phyloP scores from a whole-genome alignment of 2,113 vertebrate genomes.

The Laterallus jamaicensis region DNA sequence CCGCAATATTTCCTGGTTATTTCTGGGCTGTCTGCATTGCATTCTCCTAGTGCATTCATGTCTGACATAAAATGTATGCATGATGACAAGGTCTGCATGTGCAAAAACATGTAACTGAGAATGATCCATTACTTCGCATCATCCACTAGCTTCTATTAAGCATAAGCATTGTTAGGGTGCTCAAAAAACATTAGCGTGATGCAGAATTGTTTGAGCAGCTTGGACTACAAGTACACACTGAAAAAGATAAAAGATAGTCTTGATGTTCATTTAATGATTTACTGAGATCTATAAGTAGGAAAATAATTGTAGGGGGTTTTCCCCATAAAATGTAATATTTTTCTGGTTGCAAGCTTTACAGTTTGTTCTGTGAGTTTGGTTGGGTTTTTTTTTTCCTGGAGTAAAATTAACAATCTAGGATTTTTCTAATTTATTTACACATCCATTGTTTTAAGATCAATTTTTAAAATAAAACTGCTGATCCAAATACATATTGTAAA shows the following conservation, averaged over 20 bases:
- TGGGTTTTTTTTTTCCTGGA: background rate
- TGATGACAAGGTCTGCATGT: constrained; percentile 77
- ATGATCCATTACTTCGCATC: constrained; percentile 66
- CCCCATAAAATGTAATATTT: background rate
- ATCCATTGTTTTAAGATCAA: background rate
- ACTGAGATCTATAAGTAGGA: background rate
- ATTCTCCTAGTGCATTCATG: constrained; percentile 71
- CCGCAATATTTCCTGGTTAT: constrained; percentile 81
- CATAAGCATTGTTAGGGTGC: constrained; percentile 26
- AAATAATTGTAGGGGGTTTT: background rate
- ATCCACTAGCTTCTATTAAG: constrained; percentile 64
- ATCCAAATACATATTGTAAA: background rate
- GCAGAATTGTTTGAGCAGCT: constrained; percentile 42
- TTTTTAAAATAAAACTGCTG: background rate
- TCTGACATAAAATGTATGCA: constrained; percentile 77
- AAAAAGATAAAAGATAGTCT: constrained; percentile 11
- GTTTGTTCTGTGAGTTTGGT: background rate
- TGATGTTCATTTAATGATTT: constrained; percentile 30
- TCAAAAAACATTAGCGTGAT: constrained; percentile 8
- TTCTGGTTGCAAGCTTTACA: constrained; percentile 3
- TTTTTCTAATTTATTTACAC: background rate
- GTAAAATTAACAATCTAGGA: background rate
- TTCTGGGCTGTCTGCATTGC: constrained; percentile 85
- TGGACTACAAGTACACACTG: background rate
- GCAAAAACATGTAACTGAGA: constrained; percentile 72